Conservation (phyloP, 2,113 vertebrate genomes). For the Laterallus jamaicensis region DNA sequence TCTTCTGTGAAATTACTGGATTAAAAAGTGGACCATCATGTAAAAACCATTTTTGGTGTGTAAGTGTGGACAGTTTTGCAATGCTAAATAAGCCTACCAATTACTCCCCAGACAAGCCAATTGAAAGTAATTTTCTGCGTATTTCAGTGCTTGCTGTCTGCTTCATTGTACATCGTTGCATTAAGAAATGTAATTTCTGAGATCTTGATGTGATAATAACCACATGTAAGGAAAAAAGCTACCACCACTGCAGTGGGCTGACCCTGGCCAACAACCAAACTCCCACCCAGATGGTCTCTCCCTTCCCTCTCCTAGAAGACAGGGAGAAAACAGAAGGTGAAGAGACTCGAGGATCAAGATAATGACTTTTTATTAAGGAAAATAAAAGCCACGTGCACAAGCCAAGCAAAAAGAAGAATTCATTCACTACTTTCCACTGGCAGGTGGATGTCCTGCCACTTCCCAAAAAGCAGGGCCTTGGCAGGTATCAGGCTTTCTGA, state of each 20-base stretch:
- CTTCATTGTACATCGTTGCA: background rate
- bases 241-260: background rate
- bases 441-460: background rate
- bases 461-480: background rate
- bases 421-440: background rate
- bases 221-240: background rate
- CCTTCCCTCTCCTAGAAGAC: background rate
- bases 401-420: background rate
- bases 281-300: background rate
- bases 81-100: rapidly evolving
- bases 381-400: background rate
- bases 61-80: background rate
- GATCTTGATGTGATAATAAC: background rate
- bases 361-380: background rate
- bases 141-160: background rate
- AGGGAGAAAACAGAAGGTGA: background rate
- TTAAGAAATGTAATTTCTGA: background rate
- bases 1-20: background rate
- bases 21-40: background rate
- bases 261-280: background rate
- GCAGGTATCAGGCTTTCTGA: background rate
- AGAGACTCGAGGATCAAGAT: background rate
- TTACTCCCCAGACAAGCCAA: background rate
- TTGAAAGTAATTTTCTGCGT: background rate
- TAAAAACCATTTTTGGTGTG: background rate